Evolutionary conservation across 1,140 invertebrate species (phyloP), one percentile per base, ranked within the genome.

Genomic region (Polypedilum pembai): DNA sequence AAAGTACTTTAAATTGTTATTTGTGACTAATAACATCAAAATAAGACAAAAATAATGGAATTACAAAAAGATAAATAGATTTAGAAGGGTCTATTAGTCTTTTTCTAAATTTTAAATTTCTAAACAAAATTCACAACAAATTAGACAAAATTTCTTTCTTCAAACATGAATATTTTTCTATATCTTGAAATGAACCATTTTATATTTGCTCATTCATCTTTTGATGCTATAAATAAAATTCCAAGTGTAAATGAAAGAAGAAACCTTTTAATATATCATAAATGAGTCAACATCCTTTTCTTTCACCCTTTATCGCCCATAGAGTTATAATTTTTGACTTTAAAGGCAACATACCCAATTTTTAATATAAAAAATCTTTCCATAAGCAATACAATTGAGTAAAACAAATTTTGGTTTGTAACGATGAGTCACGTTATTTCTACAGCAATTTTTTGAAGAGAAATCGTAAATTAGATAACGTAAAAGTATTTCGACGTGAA

Each of bases 401-500:
- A 3, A 15, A 56, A 56, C 1, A 56, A 56, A 12, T 2, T 17
- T 12, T 17, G 45, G n/a, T n/a, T n/a, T 15, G 45, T 15, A 17
- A 15, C 45, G 45, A 56, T 33, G 24, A 33, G 45, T 56, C 45
- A 56, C 45, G 45, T 56, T 56, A 17, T 17, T 56, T 12, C 8
- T 56, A 12, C 10, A 56, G 8, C n/a, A n/a, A n/a, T n/a, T 56
- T 1, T 56, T 15, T 12, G 10, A 17, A 15, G 45, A 56, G n/a
- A 56, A 15, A 56, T 56, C 45, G 45, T 56, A 56, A 56, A 56
- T 56, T 56, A 56, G 45, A 56, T 56, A 56, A 56, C 10, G 45
- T 17, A 56, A 56, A 56, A 17, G 10, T 56, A 12, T 56, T 56
- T 56, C 45, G n/a, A 12, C 10, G 10, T 56, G 45, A 56, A 12